Evolutionary conservation across 1,140 invertebrate genomes (phyloP), one percentile per base, ranked within the genome.

Genomic region (Euura lappo): DNA sequence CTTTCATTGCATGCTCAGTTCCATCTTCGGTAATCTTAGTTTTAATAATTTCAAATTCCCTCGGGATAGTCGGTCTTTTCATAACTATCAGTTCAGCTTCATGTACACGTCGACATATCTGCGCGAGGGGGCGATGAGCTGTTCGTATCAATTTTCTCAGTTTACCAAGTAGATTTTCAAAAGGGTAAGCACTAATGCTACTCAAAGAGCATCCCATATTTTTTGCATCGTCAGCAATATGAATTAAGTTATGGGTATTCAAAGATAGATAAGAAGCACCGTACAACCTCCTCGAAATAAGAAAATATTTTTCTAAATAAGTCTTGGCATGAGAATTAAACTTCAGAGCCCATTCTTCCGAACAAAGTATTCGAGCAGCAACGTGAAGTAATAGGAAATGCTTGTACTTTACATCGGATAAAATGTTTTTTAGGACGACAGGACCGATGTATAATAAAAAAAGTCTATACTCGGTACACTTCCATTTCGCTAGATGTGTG

Each of bases 321-420:
- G 3, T 7, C 46, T 51, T 74, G 1, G 72, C 72, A 13, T 11
- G 42, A n/a, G 66, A n/a, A 6, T 67, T 64, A 7, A 51, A 65
- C n/a, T 44, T 64, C 6, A 46, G 13, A 28, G 44, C 68, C 6
- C 66, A 44, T 13, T 45, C 42, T 72, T 70, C 60, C 8, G 10
- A 42, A 6, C 65, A 74, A 6, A 76, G 51, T 60, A 76, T 60
- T 68, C 75, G n/a, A 10, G 60, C 65, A 46, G 65, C 70, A 4
- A 60, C 43, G 70, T 72, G 71, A 45, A 76, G 44, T 6, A 76
- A 47, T 42, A 74, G 45, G 65, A 74, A 76, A 71, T 74, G 71
- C 6, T 74, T 70, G 43, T 76, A 76, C 43, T 28, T 66, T 6
- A 8, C 44, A 2, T 42, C n/a, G 3, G 64, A 76, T 45, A 4